Base-by-base conservation (phyloP, 2,797 vertebrate species). In the Pelodytes ibericus region DNA sequence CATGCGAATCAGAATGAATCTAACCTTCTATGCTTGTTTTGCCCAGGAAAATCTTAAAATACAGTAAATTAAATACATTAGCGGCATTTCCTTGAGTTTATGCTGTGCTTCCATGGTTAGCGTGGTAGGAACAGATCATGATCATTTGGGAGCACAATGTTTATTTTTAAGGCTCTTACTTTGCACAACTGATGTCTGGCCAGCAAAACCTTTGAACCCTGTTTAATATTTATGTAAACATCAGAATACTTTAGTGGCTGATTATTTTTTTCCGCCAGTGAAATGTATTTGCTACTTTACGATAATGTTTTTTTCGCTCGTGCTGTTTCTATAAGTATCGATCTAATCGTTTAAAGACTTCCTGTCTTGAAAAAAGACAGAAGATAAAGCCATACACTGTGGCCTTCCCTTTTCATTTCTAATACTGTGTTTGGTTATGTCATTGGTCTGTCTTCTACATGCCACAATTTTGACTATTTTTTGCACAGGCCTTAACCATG, bases 141-240 rank as follows among this genome's bases (percentile, higher is more conserved):
- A 73, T 79, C 24, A 79, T 79, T 79, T 62, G 63, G 66, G 44
- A 79, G 70, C 63, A 56, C 57, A 57, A 24, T 79, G 76, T 79
- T 79, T 79, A 73, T 79, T 79, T 79, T 68, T 62, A 62, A 73
- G 62, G 76, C 62, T 74, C 53, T 66, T 66, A 53, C 63, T 58
- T 63, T 53, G 49, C 44, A 57, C 76, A 68, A 61, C 71, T 79
- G 76, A 79, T 62, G 76, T 79, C 70, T 67, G 63, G 76, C 76
- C 76, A 79, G 49, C 64, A 72, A 29, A 73, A 79, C 76, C 76
- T 79, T 79, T 79, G 71, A 79, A 79, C 76, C 70, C 64, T 73
- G 63, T 68, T 79, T 73, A 73, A 79, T 79, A 79, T 79, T 72
- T 73, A 61, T 61, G 59, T 78, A 78, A 72, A 78, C 75, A 78